Base-by-base conservation (phyloP, 2,797 vertebrate genomes). In the Thripadectes ignobilis region DNA sequence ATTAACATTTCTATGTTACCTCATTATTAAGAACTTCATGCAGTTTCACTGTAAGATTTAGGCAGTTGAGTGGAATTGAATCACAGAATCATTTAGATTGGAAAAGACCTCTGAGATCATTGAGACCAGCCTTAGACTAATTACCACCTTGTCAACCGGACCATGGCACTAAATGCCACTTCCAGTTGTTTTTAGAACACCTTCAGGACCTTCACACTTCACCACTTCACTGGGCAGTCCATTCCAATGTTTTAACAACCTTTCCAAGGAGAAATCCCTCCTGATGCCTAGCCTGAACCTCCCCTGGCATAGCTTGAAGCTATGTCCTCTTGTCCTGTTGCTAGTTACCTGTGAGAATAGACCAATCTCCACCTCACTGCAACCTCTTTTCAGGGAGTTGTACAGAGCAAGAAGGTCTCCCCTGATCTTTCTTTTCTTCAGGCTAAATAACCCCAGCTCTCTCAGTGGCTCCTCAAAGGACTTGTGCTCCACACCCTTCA, bases 1-100 rank as follows among this genome's bases (percentile, higher is more conserved):
- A 55, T 69, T 89, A 86, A 61, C 15, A 79, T 76, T 94, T 89
- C 27, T 79, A 9, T 38, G 15, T 49, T 77, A 45, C 29, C 38
- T 62, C 41, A 38, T n/a, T 84, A 38, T 45, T 61, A 78, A 73
- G 54, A 89, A 88, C n/a, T 86, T 45, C 21, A 45, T 43, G 69
- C 7, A 68, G 27, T 65, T 89, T 90, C 2, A 1, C 38, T 51
- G 20, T 32, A 66, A 39, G n/a, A 75, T 90, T 93, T 72, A 48
- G 73, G 45, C 15, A 80, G 23, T 14, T 69, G n/a, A 51, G 22
- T 58, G 46, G 66, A 84, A 84, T 1, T 32, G 34, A 72, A 52
- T 41, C 39, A 52, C 15, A 66, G 39, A 72, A 29, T 17, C 18
- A 48, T 27, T 48, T 27, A 34, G 18, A 9, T 34, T 48, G 39